Conservation (phyloP, 2,888 invertebrate species). For the Xanthostigma xanthostigma region DNA sequence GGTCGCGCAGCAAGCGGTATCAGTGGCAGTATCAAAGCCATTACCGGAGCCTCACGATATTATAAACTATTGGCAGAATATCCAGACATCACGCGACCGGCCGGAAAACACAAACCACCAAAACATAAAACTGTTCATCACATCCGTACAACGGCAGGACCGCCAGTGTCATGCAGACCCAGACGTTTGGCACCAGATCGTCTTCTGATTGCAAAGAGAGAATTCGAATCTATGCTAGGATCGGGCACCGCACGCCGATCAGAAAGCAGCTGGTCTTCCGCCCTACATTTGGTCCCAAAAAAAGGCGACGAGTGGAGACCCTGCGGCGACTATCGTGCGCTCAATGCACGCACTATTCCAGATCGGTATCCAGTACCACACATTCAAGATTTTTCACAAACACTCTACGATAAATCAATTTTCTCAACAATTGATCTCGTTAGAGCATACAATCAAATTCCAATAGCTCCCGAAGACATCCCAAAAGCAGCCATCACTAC, state of each 20-base stretch:
- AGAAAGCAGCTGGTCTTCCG: conserved; percentile 19
- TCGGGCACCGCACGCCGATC: conserved; percentile 14
- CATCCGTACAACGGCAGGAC: conserved; percentile 16
- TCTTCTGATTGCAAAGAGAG: conserved; percentile 10
- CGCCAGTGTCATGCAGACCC: conserved; percentile 15
- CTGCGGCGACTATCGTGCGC: too few relatives aligned
- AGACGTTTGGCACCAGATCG: conserved; percentile 18
- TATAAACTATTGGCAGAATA: too few relatives aligned
- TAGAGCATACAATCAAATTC: conserved; percentile 25
- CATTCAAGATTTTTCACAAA: conserved; percentile 20
- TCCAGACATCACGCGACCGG: too few relatives aligned
- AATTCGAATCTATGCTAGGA: conserved; percentile 9
- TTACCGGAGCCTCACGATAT: too few relatives aligned
- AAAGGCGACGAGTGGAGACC: conserved; percentile 17
- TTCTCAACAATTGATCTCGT: conserved; percentile 21
- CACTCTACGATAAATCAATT: conserved; percentile 15
- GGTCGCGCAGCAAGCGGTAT: too few relatives aligned
- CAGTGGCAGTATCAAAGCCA: too few relatives aligned
- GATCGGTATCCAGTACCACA: conserved; percentile 25
- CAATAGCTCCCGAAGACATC: conserved; percentile 18
- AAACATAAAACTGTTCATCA: conserved; percentile 14
- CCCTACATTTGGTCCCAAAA: conserved; percentile 22
- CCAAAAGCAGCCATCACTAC: conserved; percentile 22
- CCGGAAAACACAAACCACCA: too few relatives aligned
- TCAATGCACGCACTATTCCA: conserved; percentile 28